Evolutionary conservation across 2,113 vertebrate genomes (phyloP).

Genomic region (Centropristis striata): DNA sequence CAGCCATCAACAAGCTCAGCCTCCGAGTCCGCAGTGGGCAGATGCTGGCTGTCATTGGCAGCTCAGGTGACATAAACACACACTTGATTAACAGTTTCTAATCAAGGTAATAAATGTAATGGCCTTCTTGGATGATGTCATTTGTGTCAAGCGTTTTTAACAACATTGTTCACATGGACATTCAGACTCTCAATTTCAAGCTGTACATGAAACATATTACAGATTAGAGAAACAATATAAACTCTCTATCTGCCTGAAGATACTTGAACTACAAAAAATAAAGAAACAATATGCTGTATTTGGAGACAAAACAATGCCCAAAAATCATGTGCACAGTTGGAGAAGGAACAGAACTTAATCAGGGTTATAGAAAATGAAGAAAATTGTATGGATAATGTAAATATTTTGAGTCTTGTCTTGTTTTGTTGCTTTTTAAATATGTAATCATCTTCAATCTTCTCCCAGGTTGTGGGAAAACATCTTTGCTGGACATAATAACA

Average conservation of each 20-base stretch:
- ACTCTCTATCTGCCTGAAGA: no score
- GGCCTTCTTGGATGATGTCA: neutral
- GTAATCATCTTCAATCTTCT: fast-evolving
- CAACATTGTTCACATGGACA: no score
- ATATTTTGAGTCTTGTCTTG: neutral
- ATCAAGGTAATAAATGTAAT: neutral
- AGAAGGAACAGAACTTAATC: no score
- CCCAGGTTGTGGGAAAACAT: slow-evolving; percentile 92
- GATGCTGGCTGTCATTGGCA: slow-evolving; percentile 97
- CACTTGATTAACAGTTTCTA: neutral
- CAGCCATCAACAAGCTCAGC: slow-evolving; percentile 90
- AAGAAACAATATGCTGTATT: no score
- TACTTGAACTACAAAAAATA: no score
- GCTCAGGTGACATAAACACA: slow-evolving; percentile 87
- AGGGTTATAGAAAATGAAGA: no score
- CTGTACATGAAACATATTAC: no score
- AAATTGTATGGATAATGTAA: no score
- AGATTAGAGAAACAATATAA: neutral
- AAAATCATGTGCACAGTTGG: neutral
- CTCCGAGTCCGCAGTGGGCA: slow-evolving; percentile 93
- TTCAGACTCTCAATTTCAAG: no score
- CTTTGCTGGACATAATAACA: slow-evolving; percentile 94
- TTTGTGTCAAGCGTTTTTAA: neutral
- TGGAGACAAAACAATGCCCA: no score
- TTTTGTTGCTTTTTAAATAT: neutral